Conservation (phyloP, 1,140 invertebrate species). For the Apis laboriosa region DNA sequence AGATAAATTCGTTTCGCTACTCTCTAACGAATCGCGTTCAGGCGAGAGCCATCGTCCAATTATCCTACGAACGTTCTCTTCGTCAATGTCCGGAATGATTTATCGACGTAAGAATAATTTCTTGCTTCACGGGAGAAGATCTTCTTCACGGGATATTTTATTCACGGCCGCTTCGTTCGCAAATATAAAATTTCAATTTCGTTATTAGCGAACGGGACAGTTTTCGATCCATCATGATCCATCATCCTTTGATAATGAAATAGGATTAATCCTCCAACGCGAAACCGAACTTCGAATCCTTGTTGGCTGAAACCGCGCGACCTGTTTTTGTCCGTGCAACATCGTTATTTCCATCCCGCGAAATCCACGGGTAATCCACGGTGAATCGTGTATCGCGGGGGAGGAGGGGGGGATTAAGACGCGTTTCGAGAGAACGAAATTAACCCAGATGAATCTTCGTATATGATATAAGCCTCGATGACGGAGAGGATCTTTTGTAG, state of each 20-base stretch:
- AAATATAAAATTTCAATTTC: too few species aligned
- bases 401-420: constrained; percentile 23
- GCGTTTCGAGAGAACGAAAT: constrained; percentile 41
- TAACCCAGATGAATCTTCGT: constrained; percentile 39
- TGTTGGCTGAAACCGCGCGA: constrained; percentile 41
- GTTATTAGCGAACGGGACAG: too few species aligned
- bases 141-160: too few species aligned
- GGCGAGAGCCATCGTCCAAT: too few species aligned
- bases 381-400: constrained; percentile 18
- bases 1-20: too few species aligned
- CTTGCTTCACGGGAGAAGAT: too few species aligned
- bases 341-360: constrained; percentile 52
- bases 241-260: too few species aligned
- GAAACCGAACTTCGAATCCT: not conserved
- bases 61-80: not conserved
- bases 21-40: too few species aligned
- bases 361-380: constrained; percentile 33
- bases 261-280: not conserved
- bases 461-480: not conserved
- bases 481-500: not conserved
- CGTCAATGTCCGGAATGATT: not conserved
- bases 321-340: constrained; percentile 43
- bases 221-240: too few species aligned
- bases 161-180: too few species aligned
- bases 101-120: not conserved